Evolutionary conservation across 1,140 invertebrate species (phyloP), one percentile per base, ranked within the genome.

Genomic region (Phocides pigmalion): DNA sequence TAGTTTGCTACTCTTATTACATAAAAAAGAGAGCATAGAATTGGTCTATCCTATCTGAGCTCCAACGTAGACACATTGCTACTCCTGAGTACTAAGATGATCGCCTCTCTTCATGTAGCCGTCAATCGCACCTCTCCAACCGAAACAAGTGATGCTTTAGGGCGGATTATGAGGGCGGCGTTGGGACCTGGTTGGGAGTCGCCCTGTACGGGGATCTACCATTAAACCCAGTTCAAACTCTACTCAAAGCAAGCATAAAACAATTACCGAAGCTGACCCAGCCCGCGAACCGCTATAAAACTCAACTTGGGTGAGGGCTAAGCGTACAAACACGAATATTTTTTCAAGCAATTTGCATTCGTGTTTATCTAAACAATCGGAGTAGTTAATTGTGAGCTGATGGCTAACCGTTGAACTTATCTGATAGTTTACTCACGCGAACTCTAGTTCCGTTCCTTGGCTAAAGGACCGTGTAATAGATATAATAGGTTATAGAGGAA

Each of bases 351-450:
- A 87, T 87, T 85, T 87, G 72, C 82, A 85, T 87, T 79, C 70
- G 49, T 14, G 39, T 66, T 83, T 84, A 85, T 85, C 81, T 65
- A 8, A 15, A 58, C 54, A 35, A 87, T 87, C 84, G 79, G 74
- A 81, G 79, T 74, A 62, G 77, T 81, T 85, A 84, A 87, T 87
- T 84, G 84, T 84, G 78, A 79, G 54, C 62, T 65, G 81, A 81
- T 82, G 81, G 70, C 74, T 77, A 82, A 80, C 81, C 79, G 78
- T 77, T 72, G 69, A 46, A 69, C 47, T 83, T 79, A 78, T 77
- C 82, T 73, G 83, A 84, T 84, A 76, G 70, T 66, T 72, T 22
- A 63, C 62, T 66, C 72, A 77, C 72, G 75, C 67, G 56, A 72
- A 12, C 64, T 37, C 62, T 69, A 66, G 64, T 69, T 68, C 20